A percentile compares a stretch with the other conserved stretches of the same genome.
Conservation (phyloP, 1,140 invertebrate species). For the Oncopodura yosiiana region DNA sequence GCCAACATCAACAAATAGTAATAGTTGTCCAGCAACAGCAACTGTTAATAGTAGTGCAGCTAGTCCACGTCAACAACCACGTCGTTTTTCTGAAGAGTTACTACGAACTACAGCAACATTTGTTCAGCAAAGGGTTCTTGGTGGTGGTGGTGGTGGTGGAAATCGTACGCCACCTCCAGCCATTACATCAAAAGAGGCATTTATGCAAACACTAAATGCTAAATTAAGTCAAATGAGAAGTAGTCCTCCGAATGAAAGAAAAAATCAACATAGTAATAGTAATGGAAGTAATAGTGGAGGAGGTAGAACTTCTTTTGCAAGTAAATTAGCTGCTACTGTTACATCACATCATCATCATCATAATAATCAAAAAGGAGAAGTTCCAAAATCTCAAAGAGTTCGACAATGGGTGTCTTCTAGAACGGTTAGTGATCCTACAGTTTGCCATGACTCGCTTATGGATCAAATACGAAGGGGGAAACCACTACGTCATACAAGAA, state of each 20-base stretch:
- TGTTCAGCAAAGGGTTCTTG: constrained; percentile 28
- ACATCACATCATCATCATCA: constrained; percentile 22
- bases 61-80: constrained; percentile 15
- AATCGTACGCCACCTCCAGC: constrained; percentile 26
- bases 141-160: no score
- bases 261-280: constrained; percentile 12
- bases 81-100: constrained; percentile 32
- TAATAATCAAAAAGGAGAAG: constrained; percentile 22
- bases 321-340: constrained; percentile 30
- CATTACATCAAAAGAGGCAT: constrained; percentile 34
- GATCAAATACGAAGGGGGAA: constrained; percentile 81
- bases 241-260: constrained; percentile 13
- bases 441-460: constrained; percentile 62
- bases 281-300: constrained; percentile 13
- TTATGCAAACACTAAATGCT: constrained; percentile 36
- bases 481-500: constrained; percentile 57
- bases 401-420: constrained; percentile 51
- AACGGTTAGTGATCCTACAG: constrained; percentile 46
- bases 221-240: constrained; percentile 35
- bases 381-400: constrained; percentile 50
- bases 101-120: constrained; percentile 31
- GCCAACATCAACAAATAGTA: constrained; percentile 8
- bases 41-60: constrained; percentile 13
- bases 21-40: neutral
- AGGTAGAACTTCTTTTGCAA: constrained; percentile 28